Evolutionary conservation across 2,797 vertebrate genomes (phyloP).

Genomic region (Gymnothorax reevesii): DNA sequence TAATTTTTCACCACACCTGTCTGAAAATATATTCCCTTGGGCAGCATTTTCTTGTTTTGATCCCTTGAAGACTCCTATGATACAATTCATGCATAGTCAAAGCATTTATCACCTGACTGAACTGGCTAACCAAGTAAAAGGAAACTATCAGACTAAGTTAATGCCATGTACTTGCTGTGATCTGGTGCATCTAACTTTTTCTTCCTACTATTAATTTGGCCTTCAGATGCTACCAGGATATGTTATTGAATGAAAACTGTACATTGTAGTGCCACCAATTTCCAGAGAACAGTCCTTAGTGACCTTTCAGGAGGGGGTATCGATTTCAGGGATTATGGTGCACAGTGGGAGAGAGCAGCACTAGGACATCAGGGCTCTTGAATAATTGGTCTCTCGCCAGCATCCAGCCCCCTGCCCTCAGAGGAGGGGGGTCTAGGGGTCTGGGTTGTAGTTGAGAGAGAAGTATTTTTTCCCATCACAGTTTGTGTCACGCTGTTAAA

Average conservation of each 20-base stretch:
- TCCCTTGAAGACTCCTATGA: neutral
- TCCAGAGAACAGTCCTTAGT: neutral
- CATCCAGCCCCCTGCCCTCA: neutral
- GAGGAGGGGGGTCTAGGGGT: neutral
- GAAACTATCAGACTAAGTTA: neutral
- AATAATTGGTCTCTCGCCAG: neutral
- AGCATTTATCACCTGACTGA: neutral
- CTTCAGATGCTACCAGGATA: neutral
- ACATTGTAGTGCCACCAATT: neutral
- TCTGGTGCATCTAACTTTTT: neutral
- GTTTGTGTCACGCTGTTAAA: conserved; percentile 17
- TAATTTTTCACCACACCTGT: no score
- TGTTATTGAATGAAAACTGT: neutral
- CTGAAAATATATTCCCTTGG: neutral
- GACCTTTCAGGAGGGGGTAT: neutral
- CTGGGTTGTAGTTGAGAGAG: neutral
- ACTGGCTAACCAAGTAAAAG: neutral
- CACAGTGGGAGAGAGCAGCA: neutral
- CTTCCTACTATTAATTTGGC: neutral
- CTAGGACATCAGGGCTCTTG: neutral
- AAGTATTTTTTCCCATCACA: conserved; percentile 19
- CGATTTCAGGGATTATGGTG: conserved; percentile 13
- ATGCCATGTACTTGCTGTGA: neutral
- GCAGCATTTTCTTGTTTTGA: neutral
- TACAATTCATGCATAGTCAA: neutral